phyloP scores from a whole-genome alignment of 1,140 invertebrate species.

The Heliothis virescens region DNA sequence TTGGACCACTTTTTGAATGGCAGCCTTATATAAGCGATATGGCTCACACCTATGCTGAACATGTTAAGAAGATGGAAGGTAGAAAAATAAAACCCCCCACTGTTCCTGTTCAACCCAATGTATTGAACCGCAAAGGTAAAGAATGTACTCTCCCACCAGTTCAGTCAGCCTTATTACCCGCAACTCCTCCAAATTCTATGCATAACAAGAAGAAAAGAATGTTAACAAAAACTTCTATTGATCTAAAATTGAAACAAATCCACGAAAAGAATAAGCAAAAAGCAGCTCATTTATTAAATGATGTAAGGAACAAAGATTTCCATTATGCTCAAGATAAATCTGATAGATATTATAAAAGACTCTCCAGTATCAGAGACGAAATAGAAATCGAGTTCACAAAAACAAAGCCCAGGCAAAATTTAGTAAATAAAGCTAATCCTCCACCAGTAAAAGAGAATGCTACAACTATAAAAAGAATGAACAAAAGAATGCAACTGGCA shows the following conservation, averaged over 20 bases:
- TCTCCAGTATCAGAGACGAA: constrained; percentile 64
- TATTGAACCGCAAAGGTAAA: constrained; percentile 71
- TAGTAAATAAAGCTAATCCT: constrained; percentile 48
- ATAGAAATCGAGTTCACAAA: constrained; percentile 58
- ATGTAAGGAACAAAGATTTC: constrained; percentile 74
- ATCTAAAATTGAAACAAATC: constrained; percentile 71
- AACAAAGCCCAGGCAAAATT: constrained; percentile 55
- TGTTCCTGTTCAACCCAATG: constrained; percentile 73
- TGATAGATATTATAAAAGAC: constrained; percentile 66
- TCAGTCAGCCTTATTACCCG: constrained; percentile 50
- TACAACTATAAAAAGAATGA: constrained; percentile 83
- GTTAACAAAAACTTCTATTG: constrained; percentile 75
- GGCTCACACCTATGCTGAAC: constrained; percentile 74
- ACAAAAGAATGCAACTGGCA: constrained; percentile 78
- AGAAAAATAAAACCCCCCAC: constrained; percentile 74
- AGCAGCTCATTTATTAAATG: constrained; percentile 77
- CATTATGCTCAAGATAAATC: constrained; percentile 70
- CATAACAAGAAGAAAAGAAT: constrained; percentile 69
- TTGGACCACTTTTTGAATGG: constrained; percentile 78
- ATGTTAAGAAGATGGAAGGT: constrained; percentile 74
- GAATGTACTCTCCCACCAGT: constrained; percentile 40
- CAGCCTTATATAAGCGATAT: constrained; percentile 80
- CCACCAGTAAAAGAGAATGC: constrained; percentile 81
- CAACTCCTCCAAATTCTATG: constrained; percentile 71
- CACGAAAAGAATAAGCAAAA: constrained; percentile 81